Conservation (phyloP, 2,797 vertebrate species). For the Alauda arvensis region DNA sequence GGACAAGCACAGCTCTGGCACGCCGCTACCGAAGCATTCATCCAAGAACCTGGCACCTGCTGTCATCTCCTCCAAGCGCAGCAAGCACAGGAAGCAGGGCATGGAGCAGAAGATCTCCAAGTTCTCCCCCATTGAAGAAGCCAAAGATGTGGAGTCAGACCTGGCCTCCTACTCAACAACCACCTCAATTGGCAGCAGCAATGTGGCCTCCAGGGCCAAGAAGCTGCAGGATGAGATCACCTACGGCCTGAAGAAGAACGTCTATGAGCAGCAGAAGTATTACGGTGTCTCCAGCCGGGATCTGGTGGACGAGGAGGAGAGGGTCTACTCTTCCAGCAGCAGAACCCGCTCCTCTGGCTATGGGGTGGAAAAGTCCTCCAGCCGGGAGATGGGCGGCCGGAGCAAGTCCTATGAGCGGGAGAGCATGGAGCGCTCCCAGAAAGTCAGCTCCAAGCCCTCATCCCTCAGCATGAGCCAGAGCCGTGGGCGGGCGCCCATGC, state of each 20-base stretch:
- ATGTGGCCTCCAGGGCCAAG: slow-evolving; percentile 87
- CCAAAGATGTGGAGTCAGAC: slow-evolving; percentile 95
- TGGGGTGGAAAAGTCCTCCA: slow-evolving; percentile 88
- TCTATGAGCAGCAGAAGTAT: slow-evolving; percentile 95
- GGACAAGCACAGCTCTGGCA: slow-evolving; percentile 77
- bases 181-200: slow-evolving; percentile 84
- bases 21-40: slow-evolving; percentile 82
- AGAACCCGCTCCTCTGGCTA: slow-evolving; percentile 89
- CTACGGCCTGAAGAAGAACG: slow-evolving; percentile 90
- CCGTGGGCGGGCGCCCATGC: slow-evolving; percentile 86
- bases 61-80: slow-evolving; percentile 92
- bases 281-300: slow-evolving; percentile 85
- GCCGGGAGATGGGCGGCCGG: slow-evolving; percentile 84
- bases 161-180: slow-evolving; percentile 89
- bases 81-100: slow-evolving; percentile 96
- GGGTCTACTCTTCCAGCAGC: slow-evolving; percentile 79
- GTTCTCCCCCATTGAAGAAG: slow-evolving; percentile 98
- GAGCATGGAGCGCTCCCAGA: slow-evolving; percentile 86
- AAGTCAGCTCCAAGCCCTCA: slow-evolving; percentile 77
- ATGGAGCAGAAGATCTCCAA: slow-evolving; percentile 98
- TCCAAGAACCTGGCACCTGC: slow-evolving; percentile 93
- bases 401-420: slow-evolving; percentile 92
- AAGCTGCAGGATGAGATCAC: slow-evolving; percentile 89
- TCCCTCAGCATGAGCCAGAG: slow-evolving; percentile 77
- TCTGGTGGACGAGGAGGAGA: slow-evolving; percentile 88